Base-by-base conservation (phyloP, 2,888 invertebrate genomes). In the Ellobium chinense region DNA sequence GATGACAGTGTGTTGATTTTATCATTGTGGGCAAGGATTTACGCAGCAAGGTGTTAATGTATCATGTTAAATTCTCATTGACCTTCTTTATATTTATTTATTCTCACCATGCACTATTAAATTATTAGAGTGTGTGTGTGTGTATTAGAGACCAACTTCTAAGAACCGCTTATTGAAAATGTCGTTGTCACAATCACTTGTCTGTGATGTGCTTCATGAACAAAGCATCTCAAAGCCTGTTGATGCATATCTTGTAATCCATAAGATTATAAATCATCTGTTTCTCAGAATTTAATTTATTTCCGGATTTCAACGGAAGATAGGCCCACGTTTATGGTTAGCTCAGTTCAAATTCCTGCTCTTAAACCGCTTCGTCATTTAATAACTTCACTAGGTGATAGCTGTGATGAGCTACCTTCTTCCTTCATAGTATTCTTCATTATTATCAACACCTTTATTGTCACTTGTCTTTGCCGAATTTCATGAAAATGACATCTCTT, bases 271-370 rank as follows among this genome's bases (percentile, higher is more conserved):
- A n/a, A 24, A 24, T 60, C 27, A 9, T 14, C 21, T 60, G 7
- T 24, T 60, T 58, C 34, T 4, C 72, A 74, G 74, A 37, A 9
- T 74, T 74, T 21, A 74, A 74, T n/a, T n/a, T n/a, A 18, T 56
- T 29, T 62, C 74, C 7, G 62, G 74, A 1, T 74, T 62, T 58
- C 14, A 34, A 7, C 58, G 9, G 34, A 31, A 56, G 34, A 36
- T 3, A 34, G 76, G 76, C 21, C 7, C 37, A 31, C n/a, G 24
- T 56, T 56, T 76, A 18, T 34, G 18, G 18, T 21, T 54, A 12
- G 27, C 29, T 29, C 78, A 69, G 56, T 60, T 78, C 9, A 68
- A 58, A 37, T n/a, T 69, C 34, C 36, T 78, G 62, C 24, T 78
- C 18, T 12, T 39, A 14, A 78, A 78, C 37, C 78, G 78, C 14